Evolutionary conservation across 2,888 invertebrate species (phyloP).

Genomic region (Candidula unifasciata): DNA sequence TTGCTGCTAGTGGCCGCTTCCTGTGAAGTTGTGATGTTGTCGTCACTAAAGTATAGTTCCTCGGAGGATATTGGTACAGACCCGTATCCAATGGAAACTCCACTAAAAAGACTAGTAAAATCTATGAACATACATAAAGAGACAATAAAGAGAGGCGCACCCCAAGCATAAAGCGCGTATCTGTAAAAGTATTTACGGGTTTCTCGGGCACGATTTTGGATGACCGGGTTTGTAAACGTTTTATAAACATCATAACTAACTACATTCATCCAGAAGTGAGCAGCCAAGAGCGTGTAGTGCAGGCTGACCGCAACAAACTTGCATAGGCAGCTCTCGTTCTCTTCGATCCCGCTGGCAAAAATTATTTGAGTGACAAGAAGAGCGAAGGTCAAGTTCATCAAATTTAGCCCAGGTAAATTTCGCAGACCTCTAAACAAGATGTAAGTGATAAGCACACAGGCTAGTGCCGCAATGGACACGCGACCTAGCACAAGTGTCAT

Average conservation of each 20-base stretch:
- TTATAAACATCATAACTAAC: slow-evolving; percentile 81
- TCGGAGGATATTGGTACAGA: neutral
- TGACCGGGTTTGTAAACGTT: slow-evolving; percentile 78
- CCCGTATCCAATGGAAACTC: slow-evolving; percentile 65
- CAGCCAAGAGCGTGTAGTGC: slow-evolving; percentile 83
- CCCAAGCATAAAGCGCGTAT: slow-evolving; percentile 83
- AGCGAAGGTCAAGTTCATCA: slow-evolving; percentile 75
- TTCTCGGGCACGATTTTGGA: slow-evolving; percentile 61
- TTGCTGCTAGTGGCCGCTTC: neutral
- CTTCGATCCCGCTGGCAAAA: slow-evolving; percentile 45
- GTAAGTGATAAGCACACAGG: slow-evolving; percentile 75
- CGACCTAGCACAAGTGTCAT: slow-evolving; percentile 66
- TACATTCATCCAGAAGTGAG: slow-evolving; percentile 84
- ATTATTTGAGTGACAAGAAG: slow-evolving; percentile 73
- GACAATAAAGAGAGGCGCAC: slow-evolving; percentile 81
- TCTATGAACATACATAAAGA: slow-evolving; percentile 71
- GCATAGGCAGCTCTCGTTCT: slow-evolving; percentile 68
- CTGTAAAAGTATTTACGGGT: slow-evolving; percentile 65
- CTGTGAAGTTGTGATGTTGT: neutral
- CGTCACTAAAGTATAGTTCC: neutral
- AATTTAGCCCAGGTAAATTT: slow-evolving; percentile 77
- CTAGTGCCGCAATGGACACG: slow-evolving; percentile 72
- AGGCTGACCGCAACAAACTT: slow-evolving; percentile 82
- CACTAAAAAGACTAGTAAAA: slow-evolving; percentile 58
- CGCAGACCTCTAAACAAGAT: slow-evolving; percentile 71